Base-by-base conservation (phyloP, 2,113 vertebrate genomes). In the Chauna torquata region DNA sequence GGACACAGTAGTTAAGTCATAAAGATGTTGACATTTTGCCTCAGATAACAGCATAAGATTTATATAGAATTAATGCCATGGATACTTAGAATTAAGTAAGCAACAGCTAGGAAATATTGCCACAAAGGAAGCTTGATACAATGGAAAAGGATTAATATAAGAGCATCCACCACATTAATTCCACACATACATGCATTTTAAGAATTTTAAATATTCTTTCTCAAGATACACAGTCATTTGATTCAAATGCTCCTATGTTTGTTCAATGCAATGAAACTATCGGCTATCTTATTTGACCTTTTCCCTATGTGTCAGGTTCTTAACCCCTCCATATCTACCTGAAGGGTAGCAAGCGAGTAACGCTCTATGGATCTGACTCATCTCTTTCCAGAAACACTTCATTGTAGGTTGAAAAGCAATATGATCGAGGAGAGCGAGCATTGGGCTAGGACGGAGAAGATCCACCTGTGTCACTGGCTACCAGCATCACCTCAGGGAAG, bases 81-180 rank as follows among this genome's bases (percentile, higher is more conserved):
- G 91, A 89, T 90, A 92, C 82, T 87, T 91, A 94, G 74, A 80
- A 89, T 89, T 77, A 82, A 86, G 75, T 47, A 87, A 93, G 84
- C 79, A 94, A 72, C n/a, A 69, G 84, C 44, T 69, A 76, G 74
- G 57, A 94, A 94, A 66, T 54, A 47, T 6, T 77, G 89, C 32
- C 88, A 66, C 54, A 66, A 85, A 82, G 66, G 62, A 79, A 87
- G 62, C 42, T 42, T 54, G 66, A 50, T 50, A 70, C 17, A 62
- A 49, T 34, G 54, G 49, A 69, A 85, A 87, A 77, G 17, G 2
- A 86, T 85, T 50, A 58, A 32, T 89, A 36, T 50, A 78, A 57
- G 47, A 91, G 44, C 52, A 89, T 57, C 15, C 40, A 49, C 34
- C 49, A 8, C 7, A 76, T 36, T 76, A 66, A 81, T 65, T 80